Evolutionary conservation across 2,888 invertebrate genomes (phyloP), one percentile per base, ranked within the genome.

Genomic region (Morpho deidamia): DNA sequence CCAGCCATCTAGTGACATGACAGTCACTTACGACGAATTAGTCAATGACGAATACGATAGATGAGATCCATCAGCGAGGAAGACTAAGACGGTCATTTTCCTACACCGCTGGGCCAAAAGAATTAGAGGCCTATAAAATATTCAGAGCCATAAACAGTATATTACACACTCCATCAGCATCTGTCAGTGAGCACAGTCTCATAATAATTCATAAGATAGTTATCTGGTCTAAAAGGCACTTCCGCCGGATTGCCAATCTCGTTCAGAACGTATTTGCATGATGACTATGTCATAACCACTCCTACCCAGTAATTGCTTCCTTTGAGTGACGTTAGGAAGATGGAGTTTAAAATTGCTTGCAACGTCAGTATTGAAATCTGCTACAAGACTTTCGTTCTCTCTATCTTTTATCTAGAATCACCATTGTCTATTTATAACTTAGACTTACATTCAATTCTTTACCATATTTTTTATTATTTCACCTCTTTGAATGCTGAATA

Each of bases 171-270:
- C 37, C 45, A 34, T 34, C 45, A 5, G 41, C 44, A 35, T 51
- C 37, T 47, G 35, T 52, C 45, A 33, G 35, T 49, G 38, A 14
- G 43, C 47, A 35, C 35, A 32, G 32, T 47, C 42, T 49, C 41
- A 56, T 48, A 46, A 71, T 71, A 74, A 78, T 81, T 78, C 74
- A 78, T 76, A 78, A 80, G 78, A 77, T 76, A 78, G 78, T 80
- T 78, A 81, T 77, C 69, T 70, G 64, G 65, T 68, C 71, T 77
- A 73, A 78, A 23, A 78, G 77, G 78, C 82, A 76, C 79, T 83
- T 73, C 64, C 69, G 66, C 70, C 55, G 69, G 74, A 83, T 81
- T 83, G 81, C 68, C 79, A 81, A 82, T 81, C 70, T 71, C 67
- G 59, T 67, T 64, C 64, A 67, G 58, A 64, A 72, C 70, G 69